Conservation (phyloP, 2,888 invertebrate species). For the Zhuqinia jingwanae region DNA sequence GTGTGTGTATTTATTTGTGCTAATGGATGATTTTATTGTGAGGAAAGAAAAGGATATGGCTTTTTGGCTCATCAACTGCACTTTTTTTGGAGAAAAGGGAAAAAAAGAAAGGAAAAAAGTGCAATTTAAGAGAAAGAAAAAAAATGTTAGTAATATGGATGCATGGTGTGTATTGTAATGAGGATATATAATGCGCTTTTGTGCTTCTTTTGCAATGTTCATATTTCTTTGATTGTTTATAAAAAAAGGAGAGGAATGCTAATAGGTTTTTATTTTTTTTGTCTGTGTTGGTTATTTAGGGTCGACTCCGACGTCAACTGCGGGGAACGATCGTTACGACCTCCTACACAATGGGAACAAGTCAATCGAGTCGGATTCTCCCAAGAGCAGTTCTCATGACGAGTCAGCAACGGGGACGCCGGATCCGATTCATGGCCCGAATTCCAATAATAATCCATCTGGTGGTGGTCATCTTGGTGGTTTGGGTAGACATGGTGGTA, state of each 20-base stretch:
- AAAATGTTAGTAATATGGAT: too few relatives aligned
- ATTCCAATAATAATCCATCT: slow-evolving; percentile 60
- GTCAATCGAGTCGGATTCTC: slow-evolving; percentile 79
- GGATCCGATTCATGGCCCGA: slow-evolving; percentile 73
- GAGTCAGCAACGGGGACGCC: slow-evolving; percentile 78
- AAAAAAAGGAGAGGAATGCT: slow-evolving; percentile 40
- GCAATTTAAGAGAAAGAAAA: too few relatives aligned
- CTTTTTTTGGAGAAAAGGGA: neutral
- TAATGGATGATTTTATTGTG: slow-evolving; percentile 51
- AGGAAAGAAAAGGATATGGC: slow-evolving; percentile 48
- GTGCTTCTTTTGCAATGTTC: slow-evolving; percentile 37
- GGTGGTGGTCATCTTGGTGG: slow-evolving; percentile 63
- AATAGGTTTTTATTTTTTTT: slow-evolving; percentile 62
- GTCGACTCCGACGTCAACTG: slow-evolving; percentile 78
- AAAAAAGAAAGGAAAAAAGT: neutral
- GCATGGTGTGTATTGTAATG: neutral
- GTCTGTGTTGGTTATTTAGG: slow-evolving; percentile 65
- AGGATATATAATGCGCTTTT: neutral
- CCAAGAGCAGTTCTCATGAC: slow-evolving; percentile 79
- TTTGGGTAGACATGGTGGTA: slow-evolving; percentile 49
- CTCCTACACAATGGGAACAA: slow-evolving; percentile 78
- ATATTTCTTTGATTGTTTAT: slow-evolving; percentile 31
- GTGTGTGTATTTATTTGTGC: slow-evolving; percentile 52
- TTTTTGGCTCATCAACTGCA: slow-evolving; percentile 62
- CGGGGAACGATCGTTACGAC: slow-evolving; percentile 79